These are phyloP conservation scores for Eupithecia pulchellata DNA, from an alignment of 2,888 invertebrate species.

Conservation along the genomic window DNA sequence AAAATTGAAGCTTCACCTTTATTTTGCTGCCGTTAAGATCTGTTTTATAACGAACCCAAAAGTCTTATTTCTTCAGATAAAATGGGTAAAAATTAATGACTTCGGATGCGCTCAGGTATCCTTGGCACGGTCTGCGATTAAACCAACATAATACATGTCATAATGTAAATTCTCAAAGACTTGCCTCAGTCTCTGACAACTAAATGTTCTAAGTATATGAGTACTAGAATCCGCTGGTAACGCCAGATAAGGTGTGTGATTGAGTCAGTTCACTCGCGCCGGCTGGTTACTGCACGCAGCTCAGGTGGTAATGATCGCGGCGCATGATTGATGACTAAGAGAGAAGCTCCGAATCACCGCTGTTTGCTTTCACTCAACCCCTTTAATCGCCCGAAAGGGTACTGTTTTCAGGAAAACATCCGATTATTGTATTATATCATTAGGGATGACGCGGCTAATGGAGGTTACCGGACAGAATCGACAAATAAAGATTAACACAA, in stretches of 20 bases:
- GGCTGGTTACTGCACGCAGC: slow-evolving; percentile 40
- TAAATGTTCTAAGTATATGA: neutral
- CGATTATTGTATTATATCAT: slow-evolving; percentile 42
- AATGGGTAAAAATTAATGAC: neutral
- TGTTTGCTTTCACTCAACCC: slow-evolving; percentile 56
- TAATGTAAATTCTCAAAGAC: neutral
- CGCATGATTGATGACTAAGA: slow-evolving; percentile 60
- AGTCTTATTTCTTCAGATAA: neutral
- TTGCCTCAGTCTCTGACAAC: neutral
- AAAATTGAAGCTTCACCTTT: neutral
- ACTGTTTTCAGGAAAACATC: slow-evolving; percentile 39
- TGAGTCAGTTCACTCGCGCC: slow-evolving; percentile 14
- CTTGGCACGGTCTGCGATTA: neutral
- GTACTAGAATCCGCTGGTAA: neutral
- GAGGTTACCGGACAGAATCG: slow-evolving; percentile 16
- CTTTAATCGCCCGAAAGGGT: slow-evolving; percentile 38
- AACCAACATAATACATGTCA: neutral
- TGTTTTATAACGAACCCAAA: neutral
- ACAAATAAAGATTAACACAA: slow-evolving; percentile 37
- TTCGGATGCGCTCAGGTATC: neutral
- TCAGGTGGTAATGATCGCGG: slow-evolving; percentile 58
- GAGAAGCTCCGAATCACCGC: slow-evolving; percentile 59
- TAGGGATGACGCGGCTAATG: slow-evolving; percentile 34
- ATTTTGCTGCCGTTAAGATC: neutral
- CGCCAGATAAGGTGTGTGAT: neutral